Conservation (phyloP, 2,888 invertebrate genomes). For the Pandemis corylana region DNA sequence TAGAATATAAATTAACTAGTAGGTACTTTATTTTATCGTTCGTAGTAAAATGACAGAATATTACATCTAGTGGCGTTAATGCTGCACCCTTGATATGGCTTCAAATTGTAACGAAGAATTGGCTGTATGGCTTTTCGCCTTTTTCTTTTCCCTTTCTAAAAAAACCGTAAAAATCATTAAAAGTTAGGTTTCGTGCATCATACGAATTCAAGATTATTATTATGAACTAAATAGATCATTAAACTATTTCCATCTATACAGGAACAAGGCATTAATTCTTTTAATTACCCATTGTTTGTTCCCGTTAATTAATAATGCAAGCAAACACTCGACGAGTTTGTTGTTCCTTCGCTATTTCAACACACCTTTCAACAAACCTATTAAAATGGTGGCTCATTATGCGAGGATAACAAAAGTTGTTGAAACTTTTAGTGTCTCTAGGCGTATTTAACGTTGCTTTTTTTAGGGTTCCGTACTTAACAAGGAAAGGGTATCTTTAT, state of each 20-base stretch:
- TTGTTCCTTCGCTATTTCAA: conserved; percentile 17
- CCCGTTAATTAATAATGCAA: conserved; percentile 29
- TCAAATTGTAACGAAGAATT: no score
- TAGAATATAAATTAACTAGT: no score
- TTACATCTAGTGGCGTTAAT: no score
- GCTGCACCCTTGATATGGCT: no score
- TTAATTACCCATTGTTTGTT: conserved; percentile 32
- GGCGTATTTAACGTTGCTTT: not conserved
- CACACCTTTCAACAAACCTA: not conserved
- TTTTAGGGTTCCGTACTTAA: no score
- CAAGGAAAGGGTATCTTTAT: no score
- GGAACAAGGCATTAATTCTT: not conserved
- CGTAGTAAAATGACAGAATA: no score
- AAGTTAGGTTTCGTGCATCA: no score
- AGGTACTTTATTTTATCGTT: no score
- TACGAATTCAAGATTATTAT: not conserved
- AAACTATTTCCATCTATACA: not conserved
- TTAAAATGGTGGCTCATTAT: not conserved
- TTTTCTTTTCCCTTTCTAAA: no score
- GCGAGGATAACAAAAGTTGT: not conserved
- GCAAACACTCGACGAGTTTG: conserved; percentile 14
- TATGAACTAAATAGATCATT: not conserved
- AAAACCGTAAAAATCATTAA: no score
- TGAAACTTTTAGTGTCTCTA: not conserved
- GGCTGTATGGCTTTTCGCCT: no score